Evolutionary conservation across 2,888 invertebrate species (phyloP).

Genomic region (Polydrusus tereticollis): DNA sequence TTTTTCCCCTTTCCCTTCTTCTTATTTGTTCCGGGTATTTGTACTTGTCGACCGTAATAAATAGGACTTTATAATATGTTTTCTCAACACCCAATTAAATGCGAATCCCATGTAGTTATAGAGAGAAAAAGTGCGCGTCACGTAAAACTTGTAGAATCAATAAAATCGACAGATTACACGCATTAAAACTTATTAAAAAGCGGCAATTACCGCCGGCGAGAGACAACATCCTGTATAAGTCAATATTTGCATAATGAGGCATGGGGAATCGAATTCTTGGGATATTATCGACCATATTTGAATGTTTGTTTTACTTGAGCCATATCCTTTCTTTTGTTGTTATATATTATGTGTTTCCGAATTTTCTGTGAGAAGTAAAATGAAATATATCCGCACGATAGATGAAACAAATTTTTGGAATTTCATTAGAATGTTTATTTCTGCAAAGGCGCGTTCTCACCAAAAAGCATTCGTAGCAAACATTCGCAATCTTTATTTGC

Average conservation of each 20-base stretch:
- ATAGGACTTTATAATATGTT: background rate
- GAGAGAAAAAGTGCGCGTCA: slow-evolving; percentile 34
- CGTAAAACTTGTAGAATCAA: slow-evolving; percentile 42
- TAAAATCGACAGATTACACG: slow-evolving; percentile 44
- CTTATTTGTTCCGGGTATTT: too few species aligned
- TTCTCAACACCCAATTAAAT: slow-evolving; percentile 43
- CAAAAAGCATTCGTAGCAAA: too few species aligned
- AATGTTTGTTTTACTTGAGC: slow-evolving; percentile 24
- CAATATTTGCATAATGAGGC: slow-evolving; percentile 40
- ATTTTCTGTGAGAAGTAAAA: too few species aligned
- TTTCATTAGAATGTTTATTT: too few species aligned
- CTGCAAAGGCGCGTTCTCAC: too few species aligned
- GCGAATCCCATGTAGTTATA: slow-evolving; percentile 14
- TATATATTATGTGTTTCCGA: too few species aligned
- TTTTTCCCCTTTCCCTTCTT: too few species aligned
- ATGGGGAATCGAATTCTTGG: slow-evolving; percentile 33
- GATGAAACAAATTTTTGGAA: too few species aligned
- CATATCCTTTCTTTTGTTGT: slow-evolving; percentile 15
- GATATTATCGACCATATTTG: slow-evolving; percentile 35
- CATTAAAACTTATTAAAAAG: slow-evolving; percentile 46
- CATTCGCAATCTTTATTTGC: too few species aligned
- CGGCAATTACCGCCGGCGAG: slow-evolving; percentile 41
- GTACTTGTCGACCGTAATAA: too few species aligned
- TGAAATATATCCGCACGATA: too few species aligned
- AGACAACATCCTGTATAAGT: slow-evolving; percentile 40